A percentile compares a stretch with the other conserved stretches of the same genome.
phyloP scores from a whole-genome alignment of 2,113 vertebrate species.

The Hypocryptadius cinnamomeus region DNA sequence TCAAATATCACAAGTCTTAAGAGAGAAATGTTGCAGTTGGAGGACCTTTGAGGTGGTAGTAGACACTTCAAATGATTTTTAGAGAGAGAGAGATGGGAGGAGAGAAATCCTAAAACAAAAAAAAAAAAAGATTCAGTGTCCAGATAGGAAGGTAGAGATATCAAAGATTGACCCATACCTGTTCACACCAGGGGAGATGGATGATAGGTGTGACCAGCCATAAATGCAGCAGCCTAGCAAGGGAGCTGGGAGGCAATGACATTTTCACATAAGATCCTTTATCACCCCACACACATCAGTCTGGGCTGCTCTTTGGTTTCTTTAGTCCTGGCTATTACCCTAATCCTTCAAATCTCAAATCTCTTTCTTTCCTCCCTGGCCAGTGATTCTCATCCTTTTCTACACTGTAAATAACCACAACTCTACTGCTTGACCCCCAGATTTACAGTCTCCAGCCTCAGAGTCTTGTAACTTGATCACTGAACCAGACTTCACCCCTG shows the following conservation, averaged over 20 bases:
- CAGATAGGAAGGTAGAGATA: neutral
- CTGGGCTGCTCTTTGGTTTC: neutral
- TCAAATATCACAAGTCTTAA: neutral
- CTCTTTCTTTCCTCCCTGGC: neutral
- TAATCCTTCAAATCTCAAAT: neutral
- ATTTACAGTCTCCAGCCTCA: neutral
- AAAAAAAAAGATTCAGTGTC: neutral
- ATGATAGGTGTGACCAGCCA: neutral
- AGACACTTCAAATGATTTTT: neutral
- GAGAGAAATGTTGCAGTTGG: neutral
- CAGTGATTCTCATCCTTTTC: neutral
- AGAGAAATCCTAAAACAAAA: neutral
- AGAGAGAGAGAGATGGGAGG: neutral
- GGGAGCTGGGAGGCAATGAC: neutral
- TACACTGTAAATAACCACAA: neutral
- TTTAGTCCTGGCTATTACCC: neutral
- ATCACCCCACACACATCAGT: neutral
- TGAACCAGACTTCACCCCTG: slow-evolving; percentile 5
- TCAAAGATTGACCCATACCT: neutral
- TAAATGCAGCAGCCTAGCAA: neutral
- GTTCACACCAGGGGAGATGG: neutral
- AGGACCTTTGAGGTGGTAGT: neutral
- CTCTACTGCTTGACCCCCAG: neutral
- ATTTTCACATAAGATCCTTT: neutral
- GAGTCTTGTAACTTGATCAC: neutral